Evolutionary conservation across 2,113 vertebrate species (phyloP), one percentile per base, ranked within the genome.

Genomic region (Chaetorhynchus papuensis): DNA sequence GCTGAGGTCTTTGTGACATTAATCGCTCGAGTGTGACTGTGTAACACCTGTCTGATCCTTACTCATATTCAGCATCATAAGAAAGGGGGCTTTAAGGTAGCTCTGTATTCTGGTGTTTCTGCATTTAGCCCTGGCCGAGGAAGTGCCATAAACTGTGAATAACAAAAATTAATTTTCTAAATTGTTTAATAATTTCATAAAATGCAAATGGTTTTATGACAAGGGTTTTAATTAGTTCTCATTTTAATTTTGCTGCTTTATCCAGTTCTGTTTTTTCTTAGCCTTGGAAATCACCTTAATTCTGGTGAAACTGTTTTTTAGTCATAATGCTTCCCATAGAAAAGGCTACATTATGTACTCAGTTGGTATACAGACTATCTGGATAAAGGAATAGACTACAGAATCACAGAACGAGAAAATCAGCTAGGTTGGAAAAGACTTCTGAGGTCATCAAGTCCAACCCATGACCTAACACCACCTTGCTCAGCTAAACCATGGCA

Each of bases 21-120:
- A 70, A 18, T 53, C 3, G 0, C 13, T 52, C 0, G 2, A 16
- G 10, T 49, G 35, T 68, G 39, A 18, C 13, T 21, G 14, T 39
- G 27, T 33, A 28, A 37, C 28, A 45, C 49, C 45, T 24, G 2
- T 30, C 5, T 54, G 68, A 57, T 13, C 28, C 21, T 68, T 41
- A 2, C 5, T 53, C 2, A 3, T 16, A 15, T 22, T 65, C 15
- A n/a, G 18, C 37, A 65, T 22, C 28, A 3, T 9, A 47, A 50
- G 20, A 70, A 68, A 63, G 13, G 5, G 2, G 5, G 4, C 22
- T 61, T 68, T 75, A 10, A 5, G n/a, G 13, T 22, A 56, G 12
- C 23, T 64, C 45, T 35, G 0, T 61, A 13, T 53, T 72, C 33
- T 35, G 23, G 3, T 49, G 23, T 57, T 88, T 70, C 60, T 77